Conservation (phyloP, 1,140 invertebrate species). For the Pogonomyrmex californicus region DNA sequence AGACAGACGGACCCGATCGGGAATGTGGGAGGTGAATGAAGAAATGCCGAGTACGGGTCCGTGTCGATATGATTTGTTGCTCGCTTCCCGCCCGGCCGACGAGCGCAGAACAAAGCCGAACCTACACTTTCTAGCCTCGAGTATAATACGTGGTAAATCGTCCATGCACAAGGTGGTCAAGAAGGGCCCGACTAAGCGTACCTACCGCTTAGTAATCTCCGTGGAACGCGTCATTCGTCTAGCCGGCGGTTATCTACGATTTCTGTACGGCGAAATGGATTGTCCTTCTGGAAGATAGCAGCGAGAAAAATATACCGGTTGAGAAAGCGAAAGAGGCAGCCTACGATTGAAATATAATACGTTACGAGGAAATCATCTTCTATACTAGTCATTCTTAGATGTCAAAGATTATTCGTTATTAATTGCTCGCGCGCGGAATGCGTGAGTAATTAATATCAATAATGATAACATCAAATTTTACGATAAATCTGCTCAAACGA, state of each 20-base stretch:
- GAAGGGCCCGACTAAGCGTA: slow-evolving; percentile 12
- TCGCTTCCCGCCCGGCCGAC: slow-evolving; percentile 20
- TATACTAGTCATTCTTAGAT: background rate
- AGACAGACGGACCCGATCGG: slow-evolving; percentile 57
- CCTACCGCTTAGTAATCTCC: slow-evolving; percentile 34
- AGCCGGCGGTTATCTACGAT: slow-evolving; percentile 40
- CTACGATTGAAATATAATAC: slow-evolving; percentile 29
- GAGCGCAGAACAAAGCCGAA: slow-evolving; percentile 63
- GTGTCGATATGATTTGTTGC: slow-evolving; percentile 74
- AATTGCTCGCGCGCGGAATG: background rate
- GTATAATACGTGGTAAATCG: slow-evolving; percentile 33
- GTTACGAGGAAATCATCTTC: background rate
- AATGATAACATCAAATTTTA: slow-evolving; percentile 8
- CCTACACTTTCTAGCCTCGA: slow-evolving; percentile 45
- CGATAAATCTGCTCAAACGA: background rate
- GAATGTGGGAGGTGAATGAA: slow-evolving; percentile 65
- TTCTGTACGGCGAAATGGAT: slow-evolving; percentile 32
- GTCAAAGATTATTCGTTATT: slow-evolving; percentile 22
- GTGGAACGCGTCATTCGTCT: slow-evolving; percentile 31
- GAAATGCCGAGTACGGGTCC: slow-evolving; percentile 42
- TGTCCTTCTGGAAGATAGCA: slow-evolving; percentile 25
- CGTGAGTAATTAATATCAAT: background rate
- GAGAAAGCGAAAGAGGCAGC: slow-evolving; percentile 23
- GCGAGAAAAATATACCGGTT: slow-evolving; percentile 9
- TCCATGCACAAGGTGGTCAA: slow-evolving; percentile 6